These are phyloP conservation scores for Lophochroa leadbeateri DNA, from an alignment of 2,113 vertebrate genomes.

Conservation along the genomic window DNA sequence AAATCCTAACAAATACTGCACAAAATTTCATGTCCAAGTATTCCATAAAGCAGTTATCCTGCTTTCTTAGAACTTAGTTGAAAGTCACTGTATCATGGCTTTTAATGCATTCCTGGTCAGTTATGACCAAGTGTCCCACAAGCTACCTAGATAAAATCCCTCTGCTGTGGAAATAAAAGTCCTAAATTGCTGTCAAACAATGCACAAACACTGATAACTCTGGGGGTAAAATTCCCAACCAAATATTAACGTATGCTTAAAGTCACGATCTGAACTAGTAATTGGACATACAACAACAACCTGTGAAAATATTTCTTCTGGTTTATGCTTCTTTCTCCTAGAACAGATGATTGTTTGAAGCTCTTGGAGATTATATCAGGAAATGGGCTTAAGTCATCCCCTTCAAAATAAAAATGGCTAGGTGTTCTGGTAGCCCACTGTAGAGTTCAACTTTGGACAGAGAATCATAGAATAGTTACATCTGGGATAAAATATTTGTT, in stretches of 20 bases:
- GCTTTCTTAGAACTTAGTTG: neutral
- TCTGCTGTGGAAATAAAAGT: neutral
- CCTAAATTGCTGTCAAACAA: neutral
- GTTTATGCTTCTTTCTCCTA: neutral
- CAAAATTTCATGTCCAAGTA: neutral
- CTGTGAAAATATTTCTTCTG: neutral
- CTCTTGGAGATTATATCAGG: neutral
- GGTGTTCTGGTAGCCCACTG: neutral
- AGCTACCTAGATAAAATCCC: neutral
- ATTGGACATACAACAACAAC: neutral
- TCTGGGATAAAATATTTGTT: neutral
- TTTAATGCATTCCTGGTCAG: neutral
- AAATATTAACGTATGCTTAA: neutral
- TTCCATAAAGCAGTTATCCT: neutral
- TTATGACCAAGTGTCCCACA: neutral
- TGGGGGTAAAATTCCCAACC: neutral
- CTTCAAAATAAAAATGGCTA: neutral
- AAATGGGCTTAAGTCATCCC: neutral
- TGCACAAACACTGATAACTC: neutral
- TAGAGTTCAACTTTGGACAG: neutral
- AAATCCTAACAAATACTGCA: neutral
- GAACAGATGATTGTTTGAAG: neutral
- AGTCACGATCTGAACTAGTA: neutral
- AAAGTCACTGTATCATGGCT: neutral
- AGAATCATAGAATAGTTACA: neutral